A percentile compares a stretch with the other conserved stretches of the same genome.
These are phyloP conservation scores for Acrobasis repandana DNA, from an alignment of 2,888 invertebrate genomes.

Conservation along the genomic window DNA sequence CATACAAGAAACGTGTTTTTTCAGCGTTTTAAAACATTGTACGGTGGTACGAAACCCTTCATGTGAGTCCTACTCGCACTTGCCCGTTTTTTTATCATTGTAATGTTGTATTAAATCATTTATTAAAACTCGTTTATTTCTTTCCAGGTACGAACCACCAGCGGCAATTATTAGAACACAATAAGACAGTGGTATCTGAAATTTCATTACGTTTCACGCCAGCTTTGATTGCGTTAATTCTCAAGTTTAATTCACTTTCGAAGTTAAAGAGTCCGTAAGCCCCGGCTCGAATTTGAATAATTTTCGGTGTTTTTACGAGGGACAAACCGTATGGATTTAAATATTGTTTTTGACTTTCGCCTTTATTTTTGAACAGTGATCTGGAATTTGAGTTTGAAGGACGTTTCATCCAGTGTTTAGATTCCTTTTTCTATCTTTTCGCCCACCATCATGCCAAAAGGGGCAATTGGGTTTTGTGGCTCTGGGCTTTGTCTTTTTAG, in stretches of 20 bases:
- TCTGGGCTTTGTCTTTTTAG: no score
- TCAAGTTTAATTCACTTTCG: conserved; percentile 16
- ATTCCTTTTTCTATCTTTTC: no score
- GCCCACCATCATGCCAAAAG: no score
- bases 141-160: conserved; percentile 3
- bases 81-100: no score
- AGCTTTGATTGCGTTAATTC: conserved; percentile 20
- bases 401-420: no score
- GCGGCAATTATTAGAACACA: conserved; percentile 9
- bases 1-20: no score
- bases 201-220: conserved; percentile 16
- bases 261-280: conserved; percentile 21
- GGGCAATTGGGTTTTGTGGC: no score
- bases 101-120: no score
- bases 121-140: background rate
- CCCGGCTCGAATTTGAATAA: conserved; percentile 3
- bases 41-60: no score
- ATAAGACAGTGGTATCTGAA: conserved; percentile 15
- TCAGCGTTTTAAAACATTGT: no score
- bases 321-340: conserved; percentile 9
- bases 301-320: conserved; percentile 10
- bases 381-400: background rate
- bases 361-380: background rate
- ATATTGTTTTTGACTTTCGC: conserved; percentile 5
- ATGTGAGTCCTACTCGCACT: no score